These are phyloP conservation scores for Pygmarrhopalites habei DNA, from an alignment of 1,140 invertebrate species.

Conservation along the genomic window DNA sequence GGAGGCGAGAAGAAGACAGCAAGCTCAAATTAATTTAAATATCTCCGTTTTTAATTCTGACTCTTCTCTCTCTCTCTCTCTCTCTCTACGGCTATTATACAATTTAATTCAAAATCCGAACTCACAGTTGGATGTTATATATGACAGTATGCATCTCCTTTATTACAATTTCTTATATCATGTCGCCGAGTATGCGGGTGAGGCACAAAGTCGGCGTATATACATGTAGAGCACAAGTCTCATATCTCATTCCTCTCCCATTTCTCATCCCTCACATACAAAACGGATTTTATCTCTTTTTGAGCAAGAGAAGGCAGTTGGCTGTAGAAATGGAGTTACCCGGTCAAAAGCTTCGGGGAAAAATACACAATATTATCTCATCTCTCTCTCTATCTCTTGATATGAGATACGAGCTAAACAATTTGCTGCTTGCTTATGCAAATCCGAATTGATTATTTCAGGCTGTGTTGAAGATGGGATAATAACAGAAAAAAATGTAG, in stretches of 20 bases:
- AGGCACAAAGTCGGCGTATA: neutral
- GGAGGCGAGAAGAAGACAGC: neutral
- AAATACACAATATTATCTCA: neutral
- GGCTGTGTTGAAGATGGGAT: neutral
- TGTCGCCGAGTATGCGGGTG: no score
- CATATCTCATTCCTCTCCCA: neutral
- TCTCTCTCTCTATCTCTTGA: neutral
- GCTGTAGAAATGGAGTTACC: neutral
- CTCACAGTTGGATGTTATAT: neutral
- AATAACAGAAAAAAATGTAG: neutral
- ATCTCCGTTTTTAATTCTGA: constrained; percentile 1
- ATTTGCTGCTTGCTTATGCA: constrained; percentile 2
- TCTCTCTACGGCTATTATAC: neutral
- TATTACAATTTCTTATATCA: no score
- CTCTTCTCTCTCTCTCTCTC: neutral
- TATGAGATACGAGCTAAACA: neutral
- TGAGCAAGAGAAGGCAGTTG: neutral
- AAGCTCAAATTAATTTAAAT: constrained; percentile 11
- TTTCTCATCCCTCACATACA: neutral
- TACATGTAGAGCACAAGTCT: neutral
- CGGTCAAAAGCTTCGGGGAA: neutral
- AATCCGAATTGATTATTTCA: constrained; percentile 1
- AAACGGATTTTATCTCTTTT: neutral
- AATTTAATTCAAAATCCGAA: neutral
- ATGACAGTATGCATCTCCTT: no score